phyloP scores from a whole-genome alignment of 2,797 vertebrate species.

The Streptopelia turtur region DNA sequence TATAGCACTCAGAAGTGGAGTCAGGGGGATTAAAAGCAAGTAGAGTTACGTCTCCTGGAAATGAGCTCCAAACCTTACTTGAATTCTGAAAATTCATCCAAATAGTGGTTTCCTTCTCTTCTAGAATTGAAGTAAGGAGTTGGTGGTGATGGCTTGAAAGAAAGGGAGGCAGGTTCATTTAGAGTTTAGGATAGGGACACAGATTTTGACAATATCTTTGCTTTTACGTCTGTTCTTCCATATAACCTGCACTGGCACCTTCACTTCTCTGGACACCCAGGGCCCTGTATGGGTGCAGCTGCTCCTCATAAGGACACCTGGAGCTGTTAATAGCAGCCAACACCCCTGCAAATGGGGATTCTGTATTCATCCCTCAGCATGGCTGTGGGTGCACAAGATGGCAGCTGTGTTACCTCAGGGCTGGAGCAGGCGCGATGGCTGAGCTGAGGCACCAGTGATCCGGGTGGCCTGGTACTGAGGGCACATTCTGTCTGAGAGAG shows the following conservation, averaged over 20 bases:
- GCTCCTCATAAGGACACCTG: not conserved
- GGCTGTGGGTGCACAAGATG: not conserved
- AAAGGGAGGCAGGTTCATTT: not conserved
- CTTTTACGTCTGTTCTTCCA: not conserved
- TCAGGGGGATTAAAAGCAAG: not conserved
- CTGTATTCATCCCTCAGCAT: accelerated
- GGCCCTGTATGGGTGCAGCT: too few species aligned
- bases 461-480: not conserved
- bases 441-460: not conserved
- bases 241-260: not conserved
- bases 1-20: not conserved
- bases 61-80: not conserved
- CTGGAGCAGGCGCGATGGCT: accelerated
- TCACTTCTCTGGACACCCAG: not conserved
- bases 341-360: not conserved
- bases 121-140: not conserved
- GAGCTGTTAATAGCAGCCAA: not conserved
- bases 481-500: not conserved
- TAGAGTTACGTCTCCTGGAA: not conserved
- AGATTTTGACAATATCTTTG: not conserved
- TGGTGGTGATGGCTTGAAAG: not conserved
- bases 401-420: not conserved
- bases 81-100: not conserved
- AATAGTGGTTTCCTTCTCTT: not conserved
- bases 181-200: not conserved